These are phyloP conservation scores for Macrotus californicus DNA, from an alignment of 2,113 vertebrate species.

Conservation along the genomic window DNA sequence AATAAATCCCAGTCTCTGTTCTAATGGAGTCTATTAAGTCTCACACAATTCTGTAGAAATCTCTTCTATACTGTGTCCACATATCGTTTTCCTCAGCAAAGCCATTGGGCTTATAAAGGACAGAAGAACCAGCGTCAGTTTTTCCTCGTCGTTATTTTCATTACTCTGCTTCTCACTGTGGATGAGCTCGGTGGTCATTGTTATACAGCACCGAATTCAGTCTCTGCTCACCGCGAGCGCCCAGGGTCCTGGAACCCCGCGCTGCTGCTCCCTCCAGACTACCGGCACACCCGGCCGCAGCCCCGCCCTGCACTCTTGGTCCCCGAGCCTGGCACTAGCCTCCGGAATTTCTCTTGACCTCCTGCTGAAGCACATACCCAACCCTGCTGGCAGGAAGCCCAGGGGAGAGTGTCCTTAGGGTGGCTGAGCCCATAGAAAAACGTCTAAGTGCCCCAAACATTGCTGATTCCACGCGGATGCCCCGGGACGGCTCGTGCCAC, in stretches of 20 bases:
- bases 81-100: neutral
- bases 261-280: too few relatives aligned
- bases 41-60: neutral
- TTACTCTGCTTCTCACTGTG: neutral
- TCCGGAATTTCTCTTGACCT: neutral
- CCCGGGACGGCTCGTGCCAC: neutral
- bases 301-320: too few relatives aligned
- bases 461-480: neutral
- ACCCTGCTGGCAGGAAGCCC: neutral
- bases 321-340: too few relatives aligned
- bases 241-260: too few relatives aligned
- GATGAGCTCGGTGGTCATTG: accelerated
- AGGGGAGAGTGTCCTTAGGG: neutral
- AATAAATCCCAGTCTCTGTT: neutral
- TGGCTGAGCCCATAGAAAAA: neutral
- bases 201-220: neutral
- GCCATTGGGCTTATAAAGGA: neutral
- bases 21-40: too few relatives aligned
- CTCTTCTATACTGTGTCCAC: neutral
- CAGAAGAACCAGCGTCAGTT: neutral
- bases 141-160: too few relatives aligned
- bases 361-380: neutral
- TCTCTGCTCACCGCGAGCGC: neutral
- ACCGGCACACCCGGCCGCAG: accelerated
- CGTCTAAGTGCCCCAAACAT: neutral